These are phyloP conservation scores for Chanos chanos DNA, from an alignment of 2,797 vertebrate genomes.

Conservation along the genomic window DNA sequence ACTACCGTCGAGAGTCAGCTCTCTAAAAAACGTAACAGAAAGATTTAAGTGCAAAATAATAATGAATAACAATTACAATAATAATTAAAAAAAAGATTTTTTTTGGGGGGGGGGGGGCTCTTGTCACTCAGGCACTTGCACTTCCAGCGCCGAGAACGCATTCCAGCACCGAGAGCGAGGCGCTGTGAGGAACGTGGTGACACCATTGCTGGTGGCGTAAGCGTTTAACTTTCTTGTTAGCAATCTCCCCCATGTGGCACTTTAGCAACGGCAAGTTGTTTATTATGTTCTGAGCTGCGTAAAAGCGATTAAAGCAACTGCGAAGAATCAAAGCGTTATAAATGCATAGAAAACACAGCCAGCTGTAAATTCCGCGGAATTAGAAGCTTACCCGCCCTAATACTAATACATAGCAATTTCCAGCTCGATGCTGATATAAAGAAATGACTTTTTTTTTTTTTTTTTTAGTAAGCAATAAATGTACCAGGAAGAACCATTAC, in stretches of 20 bases:
- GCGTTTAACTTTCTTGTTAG: constrained; percentile 94
- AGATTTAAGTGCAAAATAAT: too few species aligned
- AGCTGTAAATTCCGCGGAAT: constrained; percentile 98
- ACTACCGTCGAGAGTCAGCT: too few species aligned
- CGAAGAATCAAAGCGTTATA: constrained; percentile 99
- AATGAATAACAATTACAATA: too few species aligned
- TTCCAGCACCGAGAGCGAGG: constrained; percentile 30
- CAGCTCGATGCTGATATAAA: constrained; percentile 80
- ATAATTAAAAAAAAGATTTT: too few species aligned
- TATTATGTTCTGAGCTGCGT: constrained; percentile 96
- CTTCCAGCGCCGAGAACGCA: too few species aligned
- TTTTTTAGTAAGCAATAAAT: constrained; percentile 74
- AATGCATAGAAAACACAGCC: constrained; percentile 99
- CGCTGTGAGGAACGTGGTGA: constrained; percentile 85
- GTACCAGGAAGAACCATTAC: constrained; percentile 71
- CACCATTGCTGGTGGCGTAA: constrained; percentile 91
- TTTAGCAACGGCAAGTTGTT: constrained; percentile 94
- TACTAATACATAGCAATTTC: constrained; percentile 79
- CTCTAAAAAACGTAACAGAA: too few species aligned
- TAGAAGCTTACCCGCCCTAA: constrained; percentile 84
- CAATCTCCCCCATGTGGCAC: constrained; percentile 95
- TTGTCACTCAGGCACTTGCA: too few species aligned
- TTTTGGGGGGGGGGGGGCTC: too few species aligned
- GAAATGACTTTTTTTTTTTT: constrained; percentile 70
- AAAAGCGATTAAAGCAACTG: constrained; percentile 98